phyloP scores from a whole-genome alignment of 2,113 vertebrate genomes.

The Mobula birostris region DNA sequence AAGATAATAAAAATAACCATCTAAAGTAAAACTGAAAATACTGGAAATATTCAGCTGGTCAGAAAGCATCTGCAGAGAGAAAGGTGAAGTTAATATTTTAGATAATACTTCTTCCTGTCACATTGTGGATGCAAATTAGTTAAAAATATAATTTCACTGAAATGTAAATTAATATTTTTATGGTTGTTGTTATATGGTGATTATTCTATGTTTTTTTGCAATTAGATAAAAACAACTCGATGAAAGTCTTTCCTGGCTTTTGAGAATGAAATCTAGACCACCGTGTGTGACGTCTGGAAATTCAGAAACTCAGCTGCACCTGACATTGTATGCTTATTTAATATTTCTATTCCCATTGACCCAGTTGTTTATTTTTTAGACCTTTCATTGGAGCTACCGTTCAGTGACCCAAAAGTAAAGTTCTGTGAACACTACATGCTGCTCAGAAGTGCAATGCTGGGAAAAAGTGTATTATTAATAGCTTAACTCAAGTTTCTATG shows the following conservation, averaged over 20 bases:
- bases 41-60: too few species aligned
- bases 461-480: background rate
- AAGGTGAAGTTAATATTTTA: too few species aligned
- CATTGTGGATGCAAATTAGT: background rate
- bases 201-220: too few species aligned
- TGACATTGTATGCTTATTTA: background rate
- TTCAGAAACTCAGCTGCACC: background rate
- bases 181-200: background rate
- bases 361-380: constrained; percentile 2
- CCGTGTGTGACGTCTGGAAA: background rate
- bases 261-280: background rate
- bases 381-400: background rate
- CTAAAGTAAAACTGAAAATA: too few species aligned
- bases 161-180: background rate
- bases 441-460: background rate
- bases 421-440: background rate
- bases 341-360: background rate
- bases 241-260: background rate
- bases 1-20: background rate
- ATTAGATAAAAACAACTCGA: background rate
- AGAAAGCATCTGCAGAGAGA: too few species aligned
- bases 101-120: background rate
- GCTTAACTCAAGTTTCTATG: background rate
- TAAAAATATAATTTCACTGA: background rate
- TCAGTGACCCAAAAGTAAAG: background rate